Evolutionary conservation across 1,140 invertebrate species (phyloP).

Genomic region (Heterodera schachtii): DNA sequence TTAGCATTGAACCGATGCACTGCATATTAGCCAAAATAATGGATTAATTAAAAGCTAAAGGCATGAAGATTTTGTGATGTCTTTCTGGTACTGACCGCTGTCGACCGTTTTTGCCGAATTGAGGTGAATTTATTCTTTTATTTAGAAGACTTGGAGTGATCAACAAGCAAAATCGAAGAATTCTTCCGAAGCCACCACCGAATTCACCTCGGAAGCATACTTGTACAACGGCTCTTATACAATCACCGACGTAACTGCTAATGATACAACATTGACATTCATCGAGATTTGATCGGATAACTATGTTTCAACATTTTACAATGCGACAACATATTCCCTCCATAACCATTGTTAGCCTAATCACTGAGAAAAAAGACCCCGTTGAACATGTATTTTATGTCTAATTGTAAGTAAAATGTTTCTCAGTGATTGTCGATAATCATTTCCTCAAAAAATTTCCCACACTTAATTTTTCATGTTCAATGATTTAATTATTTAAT

Average conservation of each 20-base stretch:
- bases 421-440: too few relatives aligned
- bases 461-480: too few relatives aligned
- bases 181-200: conserved; percentile 11
- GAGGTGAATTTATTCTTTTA: background rate
- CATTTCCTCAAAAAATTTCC: too few relatives aligned
- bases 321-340: background rate
- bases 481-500: too few relatives aligned
- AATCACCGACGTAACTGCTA: conserved; percentile 39
- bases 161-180: background rate
- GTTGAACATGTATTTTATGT: too few relatives aligned
- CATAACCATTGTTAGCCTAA: background rate
- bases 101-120: conserved; percentile 1
- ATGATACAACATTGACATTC: conserved; percentile 34
- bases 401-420: too few relatives aligned
- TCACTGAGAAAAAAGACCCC: background rate
- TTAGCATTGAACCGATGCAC: too few relatives aligned
- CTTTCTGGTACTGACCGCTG: background rate
- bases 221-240: conserved; percentile 38
- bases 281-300: conserved; percentile 39
- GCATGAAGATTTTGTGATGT: too few relatives aligned
- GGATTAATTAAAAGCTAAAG: too few relatives aligned
- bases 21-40: too few relatives aligned
- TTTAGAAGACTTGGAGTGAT: conserved; percentile 35
- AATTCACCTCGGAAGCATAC: conserved; percentile 33
- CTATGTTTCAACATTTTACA: background rate